These are phyloP conservation scores for Spisula subtruncata DNA, from an alignment of 2,888 invertebrate genomes.

Conservation along the genomic window DNA sequence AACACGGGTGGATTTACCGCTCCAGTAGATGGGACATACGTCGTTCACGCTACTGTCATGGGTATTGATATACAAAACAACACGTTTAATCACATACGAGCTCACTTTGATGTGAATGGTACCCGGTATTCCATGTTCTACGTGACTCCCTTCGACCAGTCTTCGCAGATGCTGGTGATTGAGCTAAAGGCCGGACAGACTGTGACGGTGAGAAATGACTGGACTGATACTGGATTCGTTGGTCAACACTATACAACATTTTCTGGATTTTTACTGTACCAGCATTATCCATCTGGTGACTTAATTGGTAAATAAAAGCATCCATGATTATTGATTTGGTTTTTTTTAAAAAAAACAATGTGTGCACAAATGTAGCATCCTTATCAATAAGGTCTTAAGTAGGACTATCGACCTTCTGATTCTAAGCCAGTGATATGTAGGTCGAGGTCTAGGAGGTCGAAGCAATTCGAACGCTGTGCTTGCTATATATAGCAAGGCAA, in stretches of 20 bases:
- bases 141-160: neutral
- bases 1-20: neutral
- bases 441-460: too few relatives aligned
- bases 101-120: conserved; percentile 14
- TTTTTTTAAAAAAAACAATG: too few relatives aligned
- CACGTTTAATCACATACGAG: neutral
- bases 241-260: neutral
- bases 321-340: too few relatives aligned
- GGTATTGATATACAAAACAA: neutral
- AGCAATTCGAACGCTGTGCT: too few relatives aligned
- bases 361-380: too few relatives aligned
- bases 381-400: too few relatives aligned
- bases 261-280: conserved; percentile 39
- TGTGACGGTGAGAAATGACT: conserved; percentile 11
- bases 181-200: neutral
- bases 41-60: neutral
- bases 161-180: neutral
- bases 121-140: neutral
- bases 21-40: conserved; percentile 3
- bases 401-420: too few relatives aligned
- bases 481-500: too few relatives aligned
- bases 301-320: neutral
- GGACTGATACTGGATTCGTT: neutral
- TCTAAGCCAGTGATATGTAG: too few relatives aligned
- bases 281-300: neutral